These are phyloP conservation scores for Silvanus unidentatus DNA, from an alignment of 2,888 invertebrate species.

Conservation along the genomic window DNA sequence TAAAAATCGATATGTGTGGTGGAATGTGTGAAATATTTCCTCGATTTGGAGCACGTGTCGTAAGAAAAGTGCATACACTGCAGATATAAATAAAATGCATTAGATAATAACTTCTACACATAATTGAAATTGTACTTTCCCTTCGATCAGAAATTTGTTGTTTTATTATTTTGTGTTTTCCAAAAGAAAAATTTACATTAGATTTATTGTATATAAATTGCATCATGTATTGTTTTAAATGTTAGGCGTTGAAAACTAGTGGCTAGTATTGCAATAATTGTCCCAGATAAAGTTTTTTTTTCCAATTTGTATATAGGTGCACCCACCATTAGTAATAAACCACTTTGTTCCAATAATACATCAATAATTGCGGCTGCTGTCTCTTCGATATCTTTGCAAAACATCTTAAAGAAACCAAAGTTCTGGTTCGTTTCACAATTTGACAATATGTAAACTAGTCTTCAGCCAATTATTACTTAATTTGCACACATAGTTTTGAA, in stretches of 20 bases:
- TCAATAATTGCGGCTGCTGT: too few species aligned
- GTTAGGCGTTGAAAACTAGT: slow-evolving; percentile 1
- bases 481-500: background rate
- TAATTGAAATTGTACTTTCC: slow-evolving; percentile 35
- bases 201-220: slow-evolving; percentile 13
- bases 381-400: too few species aligned
- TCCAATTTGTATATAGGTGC: background rate
- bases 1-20: too few species aligned
- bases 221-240: slow-evolving; percentile 9
- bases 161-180: slow-evolving; percentile 9
- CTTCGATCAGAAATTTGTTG: slow-evolving; percentile 16
- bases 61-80: slow-evolving; percentile 2
- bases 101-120: slow-evolving; percentile 24
- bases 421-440: slow-evolving; percentile 3
- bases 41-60: background rate
- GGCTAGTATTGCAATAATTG: slow-evolving; percentile 1
- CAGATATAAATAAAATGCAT: slow-evolving; percentile 21
- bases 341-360: slow-evolving; percentile 1
- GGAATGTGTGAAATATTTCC: too few species aligned
- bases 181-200: background rate
- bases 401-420: too few species aligned
- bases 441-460: background rate
- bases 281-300: slow-evolving; percentile 1
- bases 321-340: slow-evolving; percentile 4
- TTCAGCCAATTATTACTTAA: slow-evolving; percentile 1